Conservation (phyloP, 2,113 vertebrate species). For the Carollia perspicillata region DNA sequence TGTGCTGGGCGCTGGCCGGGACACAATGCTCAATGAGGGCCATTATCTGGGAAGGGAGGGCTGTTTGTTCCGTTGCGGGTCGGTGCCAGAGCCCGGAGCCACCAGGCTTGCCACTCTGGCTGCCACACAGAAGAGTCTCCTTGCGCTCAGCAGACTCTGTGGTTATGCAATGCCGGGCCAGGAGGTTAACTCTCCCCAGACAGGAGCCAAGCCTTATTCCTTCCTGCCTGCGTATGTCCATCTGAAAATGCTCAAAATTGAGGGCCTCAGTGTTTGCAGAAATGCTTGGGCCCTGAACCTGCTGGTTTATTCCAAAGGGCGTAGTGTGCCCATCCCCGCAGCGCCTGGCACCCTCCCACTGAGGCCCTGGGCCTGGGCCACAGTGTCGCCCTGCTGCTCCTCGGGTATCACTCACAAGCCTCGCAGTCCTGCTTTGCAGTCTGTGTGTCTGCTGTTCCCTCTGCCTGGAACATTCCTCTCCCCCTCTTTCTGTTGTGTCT, state of each 20-base stretch:
- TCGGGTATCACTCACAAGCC: not conserved
- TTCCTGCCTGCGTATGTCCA: conserved; percentile 56
- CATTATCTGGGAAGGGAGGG: conserved; percentile 66
- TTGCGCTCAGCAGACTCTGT: conserved; percentile 66
- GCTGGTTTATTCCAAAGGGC: conserved; percentile 9
- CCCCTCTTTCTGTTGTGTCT: not conserved
- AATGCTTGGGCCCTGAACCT: not conserved
- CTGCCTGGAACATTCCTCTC: not conserved
- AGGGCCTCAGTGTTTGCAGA: conserved; percentile 40
- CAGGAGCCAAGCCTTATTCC: conserved; percentile 48
- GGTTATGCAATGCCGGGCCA: conserved; percentile 55
- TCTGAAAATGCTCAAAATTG: conserved; percentile 54
- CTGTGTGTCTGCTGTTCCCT: not conserved
- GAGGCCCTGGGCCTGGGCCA: not conserved
- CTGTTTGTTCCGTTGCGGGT: conserved; percentile 73
- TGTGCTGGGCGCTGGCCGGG: conserved; percentile 66
- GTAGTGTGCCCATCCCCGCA: not conserved
- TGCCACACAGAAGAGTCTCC: conserved; percentile 70
- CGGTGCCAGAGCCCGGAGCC: conserved; percentile 73
- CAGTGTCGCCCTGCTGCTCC: rapidly evolving
- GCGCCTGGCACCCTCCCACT: not conserved
- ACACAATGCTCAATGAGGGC: conserved; percentile 74
- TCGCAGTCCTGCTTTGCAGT: not conserved
- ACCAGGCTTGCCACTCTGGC: conserved; percentile 72
- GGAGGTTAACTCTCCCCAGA: conserved; percentile 64